Base-by-base conservation (phyloP, 2,888 invertebrate species). In the Notodonta dromedarius region DNA sequence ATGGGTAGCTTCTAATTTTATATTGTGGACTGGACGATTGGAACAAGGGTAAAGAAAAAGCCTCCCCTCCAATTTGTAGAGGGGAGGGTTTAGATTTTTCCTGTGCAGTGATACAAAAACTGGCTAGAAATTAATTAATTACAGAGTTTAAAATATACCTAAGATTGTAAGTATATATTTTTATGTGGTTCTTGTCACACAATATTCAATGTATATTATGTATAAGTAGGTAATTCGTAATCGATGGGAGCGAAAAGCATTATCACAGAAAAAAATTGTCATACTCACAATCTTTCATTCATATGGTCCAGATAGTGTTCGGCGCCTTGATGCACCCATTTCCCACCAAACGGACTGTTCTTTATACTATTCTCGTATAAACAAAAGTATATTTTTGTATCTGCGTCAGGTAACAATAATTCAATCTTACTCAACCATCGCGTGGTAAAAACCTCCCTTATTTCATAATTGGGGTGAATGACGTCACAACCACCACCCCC, bases 251-350 rank as follows among this genome's bases (percentile, higher is more conserved):
- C 3, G 9, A 8, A 40, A 44, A 12, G 12, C 44, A 44, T 44
- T 12, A 0, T 44, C 13, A 12, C 3, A 44, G 12, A 12, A 44
- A 12, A 44, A 46, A n/a, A 46, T 46, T 5, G 13, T n/a, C 13
- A 46, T 63, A 83, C 83, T 82, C 55, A 82, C 81, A 60, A 57
- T 60, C 65, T 44, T 5, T 58, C 84, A 51, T 71, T 77, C 68
- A 71, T 76, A 5, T 86, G 87, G 48, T 91, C 86, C 71, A 94
- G 78, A 77, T 77, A 89, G 77, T 94, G 70, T 53, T 89, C 79
- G 46, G 76, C 76, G 48, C 95, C 95, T 79, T 94, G 94, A 77
- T 95, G 94, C 66, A 89, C 81, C 94, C 94, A 95, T 63, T 79
- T 80, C 8, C 87, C 88, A 59, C 82, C 81, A 53, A 87, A 85